phyloP scores from a whole-genome alignment of 2,888 invertebrate species.

The Pyrochroa serraticornis region DNA sequence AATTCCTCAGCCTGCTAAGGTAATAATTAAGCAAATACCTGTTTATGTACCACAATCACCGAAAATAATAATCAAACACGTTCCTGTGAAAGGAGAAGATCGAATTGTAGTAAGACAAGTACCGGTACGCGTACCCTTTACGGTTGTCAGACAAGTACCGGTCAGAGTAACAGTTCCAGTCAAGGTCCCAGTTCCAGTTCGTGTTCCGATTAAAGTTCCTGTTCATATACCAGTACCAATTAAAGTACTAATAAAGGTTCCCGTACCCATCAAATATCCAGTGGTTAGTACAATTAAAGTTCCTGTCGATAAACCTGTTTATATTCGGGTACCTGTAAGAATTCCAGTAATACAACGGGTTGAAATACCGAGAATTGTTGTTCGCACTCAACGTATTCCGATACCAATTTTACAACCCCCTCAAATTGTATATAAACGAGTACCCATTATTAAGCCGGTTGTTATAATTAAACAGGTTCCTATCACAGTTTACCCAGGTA shows the following conservation, averaged over 20 bases:
- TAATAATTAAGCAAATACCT: background rate
- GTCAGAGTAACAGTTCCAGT: conserved; percentile 3
- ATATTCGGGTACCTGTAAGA: background rate
- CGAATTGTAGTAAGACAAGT: background rate
- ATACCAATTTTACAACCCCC: conserved; percentile 10
- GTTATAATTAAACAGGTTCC: conserved; percentile 7
- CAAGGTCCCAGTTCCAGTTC: conserved; percentile 3
- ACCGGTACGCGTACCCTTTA: background rate
- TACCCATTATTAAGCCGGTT: background rate
- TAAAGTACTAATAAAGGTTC: too few relatives aligned
- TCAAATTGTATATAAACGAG: conserved; percentile 3
- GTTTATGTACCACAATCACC: background rate
- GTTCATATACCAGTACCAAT: background rate
- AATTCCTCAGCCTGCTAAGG: too few relatives aligned
- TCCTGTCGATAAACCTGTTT: background rate
- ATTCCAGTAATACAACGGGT: background rate
- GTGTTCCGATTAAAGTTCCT: background rate
- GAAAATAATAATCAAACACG: background rate
- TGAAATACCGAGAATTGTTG: background rate
- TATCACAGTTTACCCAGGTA: background rate
- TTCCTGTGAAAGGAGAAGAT: background rate
- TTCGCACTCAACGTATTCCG: background rate
- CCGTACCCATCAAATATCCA: too few relatives aligned
- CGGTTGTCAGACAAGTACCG: conserved; percentile 1
- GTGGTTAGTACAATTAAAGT: background rate